Evolutionary conservation across 2,113 vertebrate genomes (phyloP).

Genomic region (Bostrychus sinensis): DNA sequence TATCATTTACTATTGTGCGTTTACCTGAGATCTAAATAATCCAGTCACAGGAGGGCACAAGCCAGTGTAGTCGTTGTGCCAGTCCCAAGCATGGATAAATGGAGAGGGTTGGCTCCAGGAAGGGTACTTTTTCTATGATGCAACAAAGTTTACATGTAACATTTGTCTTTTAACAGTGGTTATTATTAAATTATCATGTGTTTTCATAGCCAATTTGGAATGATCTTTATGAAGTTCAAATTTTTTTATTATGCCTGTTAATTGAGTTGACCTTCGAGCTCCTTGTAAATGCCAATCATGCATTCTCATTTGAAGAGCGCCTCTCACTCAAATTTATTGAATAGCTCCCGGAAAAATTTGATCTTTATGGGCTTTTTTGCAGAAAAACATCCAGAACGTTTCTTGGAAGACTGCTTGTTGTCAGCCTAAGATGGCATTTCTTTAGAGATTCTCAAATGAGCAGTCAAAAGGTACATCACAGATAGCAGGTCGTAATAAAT

Average conservation of each 20-base stretch:
- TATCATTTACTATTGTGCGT: no score
- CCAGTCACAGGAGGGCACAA: no score
- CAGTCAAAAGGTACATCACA: constrained; percentile 42
- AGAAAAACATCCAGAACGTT: constrained; percentile 5
- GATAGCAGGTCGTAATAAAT: constrained; percentile 30
- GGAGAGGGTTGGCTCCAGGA: no score
- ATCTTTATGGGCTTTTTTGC: constrained; percentile 36
- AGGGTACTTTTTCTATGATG: no score
- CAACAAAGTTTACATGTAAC: constrained; percentile 15
- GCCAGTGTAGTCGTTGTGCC: no score
- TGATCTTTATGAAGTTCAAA: not conserved
- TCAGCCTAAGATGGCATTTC: constrained; percentile 13
- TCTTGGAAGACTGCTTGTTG: constrained; percentile 18
- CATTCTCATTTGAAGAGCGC: constrained; percentile 10
- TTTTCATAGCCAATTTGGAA: not conserved
- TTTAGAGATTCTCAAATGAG: constrained; percentile 40
- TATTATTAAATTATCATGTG: not conserved
- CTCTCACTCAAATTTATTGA: constrained; percentile 20
- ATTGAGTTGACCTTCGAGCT: not conserved
- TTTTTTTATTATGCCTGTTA: not conserved
- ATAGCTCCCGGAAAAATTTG: constrained; percentile 30
- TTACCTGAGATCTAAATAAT: constrained; percentile 6
- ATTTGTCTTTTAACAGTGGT: not conserved
- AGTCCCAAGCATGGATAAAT: no score
- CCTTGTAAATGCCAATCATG: constrained; percentile 31